Conservation (phyloP, 2,113 vertebrate genomes). For the Brachirus orientalis region DNA sequence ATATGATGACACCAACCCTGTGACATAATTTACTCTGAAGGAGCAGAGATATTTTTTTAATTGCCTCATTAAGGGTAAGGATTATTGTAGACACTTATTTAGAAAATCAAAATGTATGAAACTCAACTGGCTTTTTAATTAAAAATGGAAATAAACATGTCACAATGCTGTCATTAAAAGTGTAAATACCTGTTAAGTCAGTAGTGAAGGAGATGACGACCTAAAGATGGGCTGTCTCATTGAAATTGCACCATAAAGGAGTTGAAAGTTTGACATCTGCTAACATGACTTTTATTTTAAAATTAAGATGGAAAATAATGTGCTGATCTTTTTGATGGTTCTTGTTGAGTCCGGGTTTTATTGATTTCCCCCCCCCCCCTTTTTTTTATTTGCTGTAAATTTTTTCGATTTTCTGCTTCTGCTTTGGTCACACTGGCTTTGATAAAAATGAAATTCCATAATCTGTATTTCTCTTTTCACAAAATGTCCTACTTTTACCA, state of each 20-base stretch:
- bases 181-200: neutral
- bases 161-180: neutral
- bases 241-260: neutral
- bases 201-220: neutral
- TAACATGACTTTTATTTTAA: neutral
- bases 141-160: neutral
- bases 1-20: slow-evolving; percentile 19
- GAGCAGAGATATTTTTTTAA: slow-evolving; percentile 35
- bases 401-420: slow-evolving; percentile 1
- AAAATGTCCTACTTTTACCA: too few species aligned
- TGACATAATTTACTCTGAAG: slow-evolving; percentile 15
- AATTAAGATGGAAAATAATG: slow-evolving; percentile 9
- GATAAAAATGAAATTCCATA: too few species aligned
- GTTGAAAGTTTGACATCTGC: too few species aligned
- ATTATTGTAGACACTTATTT: neutral
- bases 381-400: slow-evolving; percentile 48
- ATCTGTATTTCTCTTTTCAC: too few species aligned
- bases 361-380: too few species aligned
- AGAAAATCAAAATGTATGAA: neutral
- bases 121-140: slow-evolving; percentile 3
- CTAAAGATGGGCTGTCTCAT: neutral
- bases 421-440: slow-evolving; percentile 24
- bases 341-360: slow-evolving; percentile 9
- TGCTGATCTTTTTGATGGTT: slow-evolving; percentile 31
- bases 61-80: slow-evolving; percentile 35